Base-by-base conservation (phyloP, 2,888 invertebrate species). In the Blera fallax region DNA sequence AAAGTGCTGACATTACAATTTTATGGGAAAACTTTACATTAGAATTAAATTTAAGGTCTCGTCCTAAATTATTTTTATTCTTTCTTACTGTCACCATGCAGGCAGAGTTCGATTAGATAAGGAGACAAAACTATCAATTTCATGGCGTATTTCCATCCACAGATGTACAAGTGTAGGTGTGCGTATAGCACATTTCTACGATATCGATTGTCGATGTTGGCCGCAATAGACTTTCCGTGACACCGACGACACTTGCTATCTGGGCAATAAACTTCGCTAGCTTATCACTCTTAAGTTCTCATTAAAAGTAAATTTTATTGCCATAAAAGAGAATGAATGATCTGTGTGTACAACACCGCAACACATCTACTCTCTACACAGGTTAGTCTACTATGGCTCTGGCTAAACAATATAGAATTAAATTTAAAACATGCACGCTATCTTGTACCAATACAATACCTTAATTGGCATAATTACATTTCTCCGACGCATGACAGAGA, bases 291-390 rank as follows among this genome's bases (percentile, higher is more conserved):
- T 87, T 79, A 87, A 89, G 72, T 60, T 85, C 88, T 79, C 89
- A 90, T 91, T 90, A 91, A 91, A 90, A 88, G 88, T 88, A 82
- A 88, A 88, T 90, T 90, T 90, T 90, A 90, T 87, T 90, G 83
- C 87, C 74, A 81, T 80, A 70, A 87, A 77, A 37, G 76, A 16
- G 48, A 85, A 62, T 77, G 81, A 72, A 77, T 62, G 67, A 62
- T 67, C 24, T 37, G 37, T 43, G 29, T 52, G n/a, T 52, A 73
- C 60, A 54, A 67, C 76, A 43, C 24, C 40, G 37, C 65, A 60
- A 21, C 40, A 29, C 40, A 29, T 60, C 40, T 58, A 58, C n/a
- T 21, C 40, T 7, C 21, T 21, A 11, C 45, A 3, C 11, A 34
- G 32, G 34, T 24, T 24, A 0, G 37, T 24, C 34, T 37, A 0